A percentile compares a stretch with the other conserved stretches of the same genome.
phyloP scores from a whole-genome alignment of 2,113 vertebrate species.

The Tringa solitaria region DNA sequence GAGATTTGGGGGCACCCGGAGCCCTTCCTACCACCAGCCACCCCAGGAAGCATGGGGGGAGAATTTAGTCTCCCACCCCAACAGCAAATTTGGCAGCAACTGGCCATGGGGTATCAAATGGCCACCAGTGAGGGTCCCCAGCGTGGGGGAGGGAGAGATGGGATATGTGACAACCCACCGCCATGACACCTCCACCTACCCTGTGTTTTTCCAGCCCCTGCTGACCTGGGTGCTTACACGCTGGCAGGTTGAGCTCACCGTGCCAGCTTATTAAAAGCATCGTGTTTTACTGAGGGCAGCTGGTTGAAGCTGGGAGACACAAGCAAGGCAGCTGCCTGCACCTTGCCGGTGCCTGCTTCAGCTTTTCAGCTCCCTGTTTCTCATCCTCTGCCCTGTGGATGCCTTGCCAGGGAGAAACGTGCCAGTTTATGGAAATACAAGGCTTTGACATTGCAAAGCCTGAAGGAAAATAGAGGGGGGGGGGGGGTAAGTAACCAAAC shows the following conservation, averaged over 20 bases:
- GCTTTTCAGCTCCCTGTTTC: not conserved
- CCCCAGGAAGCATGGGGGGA: fast-evolving
- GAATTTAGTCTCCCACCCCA: not conserved
- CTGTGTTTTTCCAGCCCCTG: fast-evolving
- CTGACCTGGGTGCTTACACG: fast-evolving
- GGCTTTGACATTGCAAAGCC: conserved; percentile 44
- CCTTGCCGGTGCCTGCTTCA: not conserved
- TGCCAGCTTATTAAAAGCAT: fast-evolving
- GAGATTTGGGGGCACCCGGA: fast-evolving
- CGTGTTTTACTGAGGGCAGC: not conserved
- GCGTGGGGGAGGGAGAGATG: not conserved
- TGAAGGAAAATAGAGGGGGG: not conserved
- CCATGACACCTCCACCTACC: not conserved
- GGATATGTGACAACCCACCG: not conserved
- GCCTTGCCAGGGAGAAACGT: not conserved
- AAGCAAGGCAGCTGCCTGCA: not conserved
- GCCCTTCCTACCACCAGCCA: not conserved
- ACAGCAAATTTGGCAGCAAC: not conserved
- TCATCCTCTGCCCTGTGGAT: not conserved
- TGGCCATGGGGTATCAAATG: fast-evolving
- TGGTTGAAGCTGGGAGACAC: not conserved
- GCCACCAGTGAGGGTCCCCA: not conserved
- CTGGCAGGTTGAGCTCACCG: not conserved
- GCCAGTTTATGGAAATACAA: conserved; percentile 19
- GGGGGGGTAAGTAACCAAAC: not conserved